Evolutionary conservation across 2,888 invertebrate genomes (phyloP), one percentile per base, ranked within the genome.

Genomic region (Odontothrips loti): DNA sequence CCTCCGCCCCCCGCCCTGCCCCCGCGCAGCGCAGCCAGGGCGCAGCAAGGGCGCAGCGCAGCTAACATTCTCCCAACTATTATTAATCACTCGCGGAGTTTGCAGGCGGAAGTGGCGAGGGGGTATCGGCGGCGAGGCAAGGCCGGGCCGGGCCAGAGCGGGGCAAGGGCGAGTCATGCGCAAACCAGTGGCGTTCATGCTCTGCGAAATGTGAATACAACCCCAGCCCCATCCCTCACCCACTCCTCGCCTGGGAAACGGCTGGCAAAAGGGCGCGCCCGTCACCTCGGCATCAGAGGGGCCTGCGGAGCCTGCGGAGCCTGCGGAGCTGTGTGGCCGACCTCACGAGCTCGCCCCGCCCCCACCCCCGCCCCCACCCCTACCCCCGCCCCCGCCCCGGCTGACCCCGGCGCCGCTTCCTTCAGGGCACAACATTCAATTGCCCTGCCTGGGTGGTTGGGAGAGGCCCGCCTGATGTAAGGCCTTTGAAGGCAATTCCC

Each of bases 401-500:
- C 51, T 15, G 20, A 17, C 58, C 58, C 68, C 68, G 9, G 23
- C 68, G 23, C 68, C 68, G 6, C 27, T 27, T 75, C 68, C 68
- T 75, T 27, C 23, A 75, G 68, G 68, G 68, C 68, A 23, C 68
- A 75, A 23, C 68, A 75, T 75, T 75, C 68, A 75, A 75, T 75
- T 75, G 68, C 23, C 68, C 34, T 43, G 34, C 34, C 34, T 43
- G 34, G 34, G 34, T 43, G 34, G 34, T 43, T 58, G 68, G 23
- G 68, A 27, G 68, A 27, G 68, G 68, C 23, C 68, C 23, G 68
- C 68, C 68, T 75, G 68, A 75, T 75, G 68, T 75, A 75, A 75
- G 27, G 68, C 68, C 68, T 75, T 75, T 75, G 68, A 75, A 75
- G 68, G 68, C 68, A 75, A 75, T 75, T 75, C 68, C 68, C 27